Percentiles rank a stretch among this genome's conserved stretches.
phyloP scores from a whole-genome alignment of 2,797 vertebrate species.

The Coluber constrictor region DNA sequence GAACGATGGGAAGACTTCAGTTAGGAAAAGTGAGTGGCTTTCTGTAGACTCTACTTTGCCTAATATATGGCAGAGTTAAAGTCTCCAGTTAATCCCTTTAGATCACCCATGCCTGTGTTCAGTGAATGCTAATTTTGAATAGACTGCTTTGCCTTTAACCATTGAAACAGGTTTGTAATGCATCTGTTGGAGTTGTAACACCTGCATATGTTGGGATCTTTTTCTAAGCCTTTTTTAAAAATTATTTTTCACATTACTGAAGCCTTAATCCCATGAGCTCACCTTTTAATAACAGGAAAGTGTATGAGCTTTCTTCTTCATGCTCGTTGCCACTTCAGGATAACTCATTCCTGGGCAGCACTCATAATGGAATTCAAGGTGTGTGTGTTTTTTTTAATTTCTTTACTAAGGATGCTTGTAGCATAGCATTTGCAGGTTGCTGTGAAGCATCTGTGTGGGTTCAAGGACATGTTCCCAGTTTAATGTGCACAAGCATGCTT shows the following conservation, averaged over 20 bases:
- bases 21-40: conserved; percentile 59
- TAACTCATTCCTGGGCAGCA: conserved; percentile 54
- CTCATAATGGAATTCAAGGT: conserved; percentile 56
- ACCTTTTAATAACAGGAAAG: conserved; percentile 56
- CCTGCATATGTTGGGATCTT: conserved; percentile 42
- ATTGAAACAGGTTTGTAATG: conserved; percentile 51
- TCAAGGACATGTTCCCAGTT: conserved; percentile 84
- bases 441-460: conserved; percentile 46
- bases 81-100: conserved; percentile 59
- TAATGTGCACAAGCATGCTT: conserved; percentile 82
- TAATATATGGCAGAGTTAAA: conserved; percentile 58
- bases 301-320: conserved; percentile 38
- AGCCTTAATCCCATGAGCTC: conserved; percentile 60
- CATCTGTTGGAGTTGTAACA: conserved; percentile 29
- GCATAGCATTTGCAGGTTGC: conserved; percentile 47
- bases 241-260: conserved; percentile 47
- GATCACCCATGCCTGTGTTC: conserved; percentile 57
- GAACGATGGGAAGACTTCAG: conserved; percentile 46
- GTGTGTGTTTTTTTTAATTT: background rate
- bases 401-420: conserved; percentile 50
- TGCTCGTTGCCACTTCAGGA: conserved; percentile 38
- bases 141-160: conserved; percentile 52
- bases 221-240: conserved; percentile 55
- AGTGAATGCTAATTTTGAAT: conserved; percentile 66
- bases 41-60: conserved; percentile 41